Evolutionary conservation across 1,140 invertebrate species (phyloP).

Genomic region (Antheraea pernyi): DNA sequence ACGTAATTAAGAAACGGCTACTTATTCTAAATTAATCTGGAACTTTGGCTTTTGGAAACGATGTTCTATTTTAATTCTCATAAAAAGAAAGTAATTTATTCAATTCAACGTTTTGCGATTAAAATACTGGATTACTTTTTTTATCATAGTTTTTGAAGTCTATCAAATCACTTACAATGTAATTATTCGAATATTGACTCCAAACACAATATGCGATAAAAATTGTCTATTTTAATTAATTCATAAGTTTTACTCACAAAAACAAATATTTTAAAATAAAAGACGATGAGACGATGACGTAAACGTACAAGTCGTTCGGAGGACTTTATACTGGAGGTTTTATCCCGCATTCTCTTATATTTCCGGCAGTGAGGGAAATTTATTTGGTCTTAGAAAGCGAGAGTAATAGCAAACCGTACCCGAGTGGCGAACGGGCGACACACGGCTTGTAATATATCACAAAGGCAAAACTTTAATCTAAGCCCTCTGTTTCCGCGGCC

Average conservation of each 20-base stretch:
- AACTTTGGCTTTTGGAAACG: not conserved
- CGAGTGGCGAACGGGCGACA: slow-evolving; percentile 38
- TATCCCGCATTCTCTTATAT: slow-evolving; percentile 41
- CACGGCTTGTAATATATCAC: slow-evolving; percentile 45
- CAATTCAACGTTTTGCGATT: no score
- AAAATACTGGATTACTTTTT: no score
- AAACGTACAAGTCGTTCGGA: slow-evolving; percentile 23
- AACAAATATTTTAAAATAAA: slow-evolving; percentile 15
- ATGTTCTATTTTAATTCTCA: not conserved
- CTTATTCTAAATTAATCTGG: not conserved
- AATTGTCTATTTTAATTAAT: no score
- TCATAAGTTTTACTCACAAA: not conserved
- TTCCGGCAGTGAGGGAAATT: slow-evolving; percentile 36
- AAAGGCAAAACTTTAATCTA: slow-evolving; percentile 39
- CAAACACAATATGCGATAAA: no score
- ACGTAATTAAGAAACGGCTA: not conserved
- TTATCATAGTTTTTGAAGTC: no score
- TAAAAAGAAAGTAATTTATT: not conserved
- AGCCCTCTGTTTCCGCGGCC: slow-evolving; percentile 29
- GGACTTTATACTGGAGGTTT: slow-evolving; percentile 19
- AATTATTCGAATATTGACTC: no score
- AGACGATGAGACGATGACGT: not conserved
- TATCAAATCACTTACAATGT: no score
- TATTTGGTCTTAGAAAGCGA: slow-evolving; percentile 39
- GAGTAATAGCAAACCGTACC: slow-evolving; percentile 36